phyloP scores from a whole-genome alignment of 2,113 vertebrate genomes.

The Balaenoptera acutorostrata region DNA sequence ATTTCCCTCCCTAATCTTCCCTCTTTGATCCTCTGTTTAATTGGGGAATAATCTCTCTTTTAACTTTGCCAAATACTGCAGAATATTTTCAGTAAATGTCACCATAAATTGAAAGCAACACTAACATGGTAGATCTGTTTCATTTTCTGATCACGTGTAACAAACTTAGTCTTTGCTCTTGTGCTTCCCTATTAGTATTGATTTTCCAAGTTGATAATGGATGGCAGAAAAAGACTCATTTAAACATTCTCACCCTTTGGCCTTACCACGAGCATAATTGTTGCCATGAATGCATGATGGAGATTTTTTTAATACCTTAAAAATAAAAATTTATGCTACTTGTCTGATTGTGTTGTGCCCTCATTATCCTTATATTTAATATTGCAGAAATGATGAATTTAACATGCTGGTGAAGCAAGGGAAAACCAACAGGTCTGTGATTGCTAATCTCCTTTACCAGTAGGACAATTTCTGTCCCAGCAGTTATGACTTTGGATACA shows the following conservation, averaged over 20 bases:
- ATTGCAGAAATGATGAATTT: background rate
- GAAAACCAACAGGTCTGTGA: background rate
- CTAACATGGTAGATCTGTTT: constrained; percentile 80
- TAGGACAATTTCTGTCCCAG: background rate
- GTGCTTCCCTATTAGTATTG: constrained; percentile 80
- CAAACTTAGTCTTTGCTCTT: constrained; percentile 68
- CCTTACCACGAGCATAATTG: constrained; percentile 79
- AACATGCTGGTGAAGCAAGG: background rate
- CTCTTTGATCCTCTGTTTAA: constrained; percentile 92
- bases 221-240: constrained; percentile 72
- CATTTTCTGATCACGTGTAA: constrained; percentile 77
- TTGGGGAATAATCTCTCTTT: constrained; percentile 87
- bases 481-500: background rate
- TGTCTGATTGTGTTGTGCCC: background rate
- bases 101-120: constrained; percentile 84
- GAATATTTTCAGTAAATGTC: constrained; percentile 91
- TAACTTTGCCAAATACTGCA: constrained; percentile 81
- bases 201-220: constrained; percentile 77
- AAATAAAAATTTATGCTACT: constrained; percentile 39
- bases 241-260: constrained; percentile 80
- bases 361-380: constrained; percentile 32
- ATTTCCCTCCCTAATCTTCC: constrained; percentile 79
- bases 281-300: constrained; percentile 49
- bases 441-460: background rate
- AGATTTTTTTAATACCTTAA: constrained; percentile 26